These are phyloP conservation scores for Ophion ventricosus DNA, from an alignment of 2,888 invertebrate species.

Conservation along the genomic window DNA sequence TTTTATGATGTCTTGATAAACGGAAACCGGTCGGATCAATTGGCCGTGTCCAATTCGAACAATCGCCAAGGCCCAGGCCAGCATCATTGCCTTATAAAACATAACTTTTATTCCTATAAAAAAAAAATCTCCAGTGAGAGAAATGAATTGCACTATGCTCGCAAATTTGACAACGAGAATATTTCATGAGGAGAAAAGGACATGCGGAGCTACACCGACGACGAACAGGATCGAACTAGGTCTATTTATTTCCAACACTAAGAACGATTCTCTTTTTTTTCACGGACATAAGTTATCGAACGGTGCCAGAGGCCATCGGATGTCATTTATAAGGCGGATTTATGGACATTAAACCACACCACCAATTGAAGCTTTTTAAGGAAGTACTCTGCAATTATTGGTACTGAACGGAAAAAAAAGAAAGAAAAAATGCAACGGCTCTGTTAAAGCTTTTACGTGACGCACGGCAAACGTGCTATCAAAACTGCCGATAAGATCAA, in stretches of 20 bases:
- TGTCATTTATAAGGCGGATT: slow-evolving; percentile 31
- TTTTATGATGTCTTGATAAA: slow-evolving; percentile 75
- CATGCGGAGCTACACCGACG: neutral
- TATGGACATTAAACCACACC: slow-evolving; percentile 3
- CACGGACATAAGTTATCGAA: neutral
- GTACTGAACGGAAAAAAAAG: neutral
- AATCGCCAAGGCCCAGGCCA: slow-evolving; percentile 38
- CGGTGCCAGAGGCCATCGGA: slow-evolving; percentile 9
- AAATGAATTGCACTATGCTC: no score
- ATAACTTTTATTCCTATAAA: slow-evolving; percentile 2
- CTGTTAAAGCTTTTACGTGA: slow-evolving; percentile 36
- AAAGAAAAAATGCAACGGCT: neutral
- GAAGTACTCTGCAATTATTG: no score
- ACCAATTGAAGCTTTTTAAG: no score
- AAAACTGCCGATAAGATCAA: slow-evolving; percentile 45
- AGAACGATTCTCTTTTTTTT: slow-evolving; percentile 5
- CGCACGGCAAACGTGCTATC: slow-evolving; percentile 18
- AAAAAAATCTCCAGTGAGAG: neutral
- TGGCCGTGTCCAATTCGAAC: slow-evolving; percentile 29
- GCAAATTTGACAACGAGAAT: neutral
- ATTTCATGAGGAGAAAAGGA: neutral
- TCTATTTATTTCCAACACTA: neutral
- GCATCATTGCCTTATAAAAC: slow-evolving; percentile 19
- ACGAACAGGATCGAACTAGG: slow-evolving; percentile 27
- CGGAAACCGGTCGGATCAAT: slow-evolving; percentile 73